Evolutionary conservation across 2,797 vertebrate species (phyloP).

Genomic region (Sebastolobus altivelis): DNA sequence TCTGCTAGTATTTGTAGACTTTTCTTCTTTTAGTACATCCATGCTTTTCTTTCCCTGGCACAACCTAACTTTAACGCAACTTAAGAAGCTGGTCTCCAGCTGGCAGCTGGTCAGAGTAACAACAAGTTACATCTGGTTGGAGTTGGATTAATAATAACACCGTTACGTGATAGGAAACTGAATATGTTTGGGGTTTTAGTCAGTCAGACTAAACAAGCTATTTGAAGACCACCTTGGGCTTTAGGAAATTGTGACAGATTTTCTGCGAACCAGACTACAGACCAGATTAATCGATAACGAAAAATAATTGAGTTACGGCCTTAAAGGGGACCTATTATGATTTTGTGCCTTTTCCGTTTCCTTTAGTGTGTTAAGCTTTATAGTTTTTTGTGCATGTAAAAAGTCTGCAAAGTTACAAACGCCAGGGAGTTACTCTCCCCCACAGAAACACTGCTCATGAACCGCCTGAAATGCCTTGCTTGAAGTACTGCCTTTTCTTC

Average conservation of each 20-base stretch:
- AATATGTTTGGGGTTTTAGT: neutral
- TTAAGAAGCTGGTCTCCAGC: too few species aligned
- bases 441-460: too few species aligned
- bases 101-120: neutral
- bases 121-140: neutral
- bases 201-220: neutral
- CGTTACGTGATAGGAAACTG: neutral
- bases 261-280: neutral
- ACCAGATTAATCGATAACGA: neutral
- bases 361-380: too few species aligned
- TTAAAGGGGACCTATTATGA: neutral
- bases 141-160: neutral
- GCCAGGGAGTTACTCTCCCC: too few species aligned
- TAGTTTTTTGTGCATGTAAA: too few species aligned
- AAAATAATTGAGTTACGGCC: neutral
- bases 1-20: neutral
- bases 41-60: neutral
- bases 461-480: too few species aligned
- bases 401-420: too few species aligned
- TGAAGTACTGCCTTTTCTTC: rapidly evolving
- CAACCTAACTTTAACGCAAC: neutral
- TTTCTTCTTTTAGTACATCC: neutral
- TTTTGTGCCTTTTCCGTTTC: too few species aligned
- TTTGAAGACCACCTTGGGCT: neutral
- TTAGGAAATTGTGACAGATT: neutral